Percentiles rank a stretch among this genome's conserved stretches.
phyloP scores from a whole-genome alignment of 2,113 vertebrate genomes.

The Dolichotis patagonum region DNA sequence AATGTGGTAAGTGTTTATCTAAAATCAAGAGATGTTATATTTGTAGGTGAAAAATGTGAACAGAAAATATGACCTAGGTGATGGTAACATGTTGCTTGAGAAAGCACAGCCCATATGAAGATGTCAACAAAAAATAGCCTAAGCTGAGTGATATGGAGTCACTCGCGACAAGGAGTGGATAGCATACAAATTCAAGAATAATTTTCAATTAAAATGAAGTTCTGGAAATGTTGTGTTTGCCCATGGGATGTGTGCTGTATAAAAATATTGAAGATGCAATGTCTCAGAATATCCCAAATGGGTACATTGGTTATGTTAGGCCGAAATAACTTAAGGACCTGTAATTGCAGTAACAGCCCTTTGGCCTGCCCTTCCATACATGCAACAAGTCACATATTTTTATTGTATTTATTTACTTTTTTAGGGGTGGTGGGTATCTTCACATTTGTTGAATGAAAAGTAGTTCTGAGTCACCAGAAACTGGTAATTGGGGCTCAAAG shows the following conservation, averaged over 20 bases:
- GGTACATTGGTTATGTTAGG: background rate
- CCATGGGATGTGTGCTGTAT: too few species aligned
- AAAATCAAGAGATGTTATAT: background rate
- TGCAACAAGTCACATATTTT: background rate
- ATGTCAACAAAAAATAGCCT: too few species aligned
- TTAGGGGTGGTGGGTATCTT: background rate
- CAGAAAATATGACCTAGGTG: background rate
- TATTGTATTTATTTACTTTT: too few species aligned
- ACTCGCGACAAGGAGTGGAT: background rate
- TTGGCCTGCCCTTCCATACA: background rate
- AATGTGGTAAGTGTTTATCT: background rate
- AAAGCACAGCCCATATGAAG: background rate
- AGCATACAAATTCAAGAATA: background rate
- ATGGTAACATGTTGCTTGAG: too few species aligned
- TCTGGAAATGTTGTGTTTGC: background rate
- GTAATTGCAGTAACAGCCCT: background rate
- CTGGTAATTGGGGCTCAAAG: background rate
- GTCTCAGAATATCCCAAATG: background rate
- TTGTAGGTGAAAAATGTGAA: background rate
- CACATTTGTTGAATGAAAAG: background rate
- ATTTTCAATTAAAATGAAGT: background rate
- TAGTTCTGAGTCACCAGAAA: background rate
- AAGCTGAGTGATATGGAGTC: fast-evolving
- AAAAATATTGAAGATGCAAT: background rate
- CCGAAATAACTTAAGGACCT: background rate